Conservation (phyloP, 1,140 invertebrate genomes). For the Brachystomella parvula region DNA sequence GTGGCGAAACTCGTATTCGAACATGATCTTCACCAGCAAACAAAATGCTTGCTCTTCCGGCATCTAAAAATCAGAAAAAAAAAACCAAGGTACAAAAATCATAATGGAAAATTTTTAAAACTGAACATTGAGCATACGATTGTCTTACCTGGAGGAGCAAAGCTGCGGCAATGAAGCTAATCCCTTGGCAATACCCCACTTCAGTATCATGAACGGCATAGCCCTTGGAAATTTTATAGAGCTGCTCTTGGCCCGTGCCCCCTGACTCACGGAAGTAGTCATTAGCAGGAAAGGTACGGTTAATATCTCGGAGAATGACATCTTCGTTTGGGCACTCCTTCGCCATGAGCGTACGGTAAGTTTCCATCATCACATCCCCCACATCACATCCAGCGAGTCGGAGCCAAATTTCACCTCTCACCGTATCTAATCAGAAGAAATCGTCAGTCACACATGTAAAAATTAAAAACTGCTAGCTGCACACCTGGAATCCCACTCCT, state of each 20-base stretch:
- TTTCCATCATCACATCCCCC: conserved; percentile 78
- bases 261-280: conserved; percentile 92
- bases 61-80: conserved; percentile 61
- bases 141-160: conserved; percentile 82
- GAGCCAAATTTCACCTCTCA: conserved; percentile 96
- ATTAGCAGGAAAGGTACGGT: conserved; percentile 96
- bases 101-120: background rate
- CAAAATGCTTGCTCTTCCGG: conserved; percentile 99
- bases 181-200: conserved; percentile 96
- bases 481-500: conserved; percentile 70
- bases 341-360: conserved; percentile 81
- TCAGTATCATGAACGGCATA: conserved; percentile 96
- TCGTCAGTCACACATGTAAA: background rate
- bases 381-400: conserved; percentile 77
- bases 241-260: conserved; percentile 84
- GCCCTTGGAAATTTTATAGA: conserved; percentile 91
- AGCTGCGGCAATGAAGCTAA: conserved; percentile 93
- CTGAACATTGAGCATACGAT: background rate
- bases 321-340: conserved; percentile 68
- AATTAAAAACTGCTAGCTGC: background rate
- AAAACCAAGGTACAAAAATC: background rate
- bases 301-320: conserved; percentile 91
- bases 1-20: conserved; percentile 85
- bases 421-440: conserved; percentile 55
- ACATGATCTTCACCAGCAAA: conserved; percentile 93